phyloP scores from a whole-genome alignment of 2,113 vertebrate species.

The Arvicanthis niloticus region DNA sequence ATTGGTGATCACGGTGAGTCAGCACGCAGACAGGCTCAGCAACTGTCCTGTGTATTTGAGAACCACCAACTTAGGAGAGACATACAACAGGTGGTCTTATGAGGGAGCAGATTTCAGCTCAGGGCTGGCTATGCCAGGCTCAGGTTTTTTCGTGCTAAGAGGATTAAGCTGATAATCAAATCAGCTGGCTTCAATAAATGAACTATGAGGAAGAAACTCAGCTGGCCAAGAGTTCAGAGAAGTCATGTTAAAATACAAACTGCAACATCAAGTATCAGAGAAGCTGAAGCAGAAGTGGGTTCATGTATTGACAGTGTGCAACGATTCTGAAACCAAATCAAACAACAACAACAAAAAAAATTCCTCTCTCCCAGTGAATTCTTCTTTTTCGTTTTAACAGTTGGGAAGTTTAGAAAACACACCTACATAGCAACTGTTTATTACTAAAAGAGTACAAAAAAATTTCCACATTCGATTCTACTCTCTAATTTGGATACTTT shows the following conservation, averaged over 20 bases:
- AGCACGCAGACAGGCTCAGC: constrained; percentile 53
- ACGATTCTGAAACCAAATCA: constrained; percentile 30
- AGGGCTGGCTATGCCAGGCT: constrained; percentile 32
- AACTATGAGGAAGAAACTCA: constrained; percentile 35
- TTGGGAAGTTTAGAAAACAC: constrained; percentile 63
- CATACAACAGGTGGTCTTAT: constrained; percentile 44
- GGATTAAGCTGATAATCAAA: constrained; percentile 38
- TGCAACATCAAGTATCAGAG: background rate
- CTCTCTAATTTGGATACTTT: constrained; percentile 29
- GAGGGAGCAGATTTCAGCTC: constrained; percentile 41
- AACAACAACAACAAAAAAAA: background rate
- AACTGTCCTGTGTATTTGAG: constrained; percentile 53
- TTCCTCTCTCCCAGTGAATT: background rate
- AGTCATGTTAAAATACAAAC: constrained; percentile 30
- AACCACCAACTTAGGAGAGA: constrained; percentile 48
- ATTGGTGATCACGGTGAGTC: background rate
- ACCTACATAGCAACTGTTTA: constrained; percentile 77
- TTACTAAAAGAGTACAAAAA: constrained; percentile 56
- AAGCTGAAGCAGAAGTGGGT: background rate
- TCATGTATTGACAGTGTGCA: background rate
- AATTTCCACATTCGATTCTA: background rate
- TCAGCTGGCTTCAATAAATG: constrained; percentile 24
- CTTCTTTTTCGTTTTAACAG: constrained; percentile 63
- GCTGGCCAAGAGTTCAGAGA: constrained; percentile 25
- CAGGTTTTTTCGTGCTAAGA: constrained; percentile 14